Conservation (phyloP, 2,797 vertebrate genomes). For the Poecilia velifera region DNA sequence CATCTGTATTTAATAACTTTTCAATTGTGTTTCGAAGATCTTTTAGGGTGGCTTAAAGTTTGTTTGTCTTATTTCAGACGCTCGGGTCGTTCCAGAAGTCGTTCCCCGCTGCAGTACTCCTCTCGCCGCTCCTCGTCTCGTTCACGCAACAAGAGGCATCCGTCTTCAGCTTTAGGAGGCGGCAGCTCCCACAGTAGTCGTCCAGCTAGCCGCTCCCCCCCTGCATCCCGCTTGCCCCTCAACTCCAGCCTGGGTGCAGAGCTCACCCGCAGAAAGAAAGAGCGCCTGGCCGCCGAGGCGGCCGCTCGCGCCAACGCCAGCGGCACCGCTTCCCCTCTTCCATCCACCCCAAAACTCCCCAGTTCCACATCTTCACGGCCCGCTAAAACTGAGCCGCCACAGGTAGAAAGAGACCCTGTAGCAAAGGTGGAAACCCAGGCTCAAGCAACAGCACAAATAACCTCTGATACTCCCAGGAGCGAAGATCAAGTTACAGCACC, state of each 20-base stretch:
- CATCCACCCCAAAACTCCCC: conserved; percentile 59
- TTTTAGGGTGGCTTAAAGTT: neutral
- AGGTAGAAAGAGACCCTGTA: conserved; percentile 55
- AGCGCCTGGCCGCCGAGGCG: conserved; percentile 89
- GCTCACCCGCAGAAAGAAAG: conserved; percentile 94
- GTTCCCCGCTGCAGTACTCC: conserved; percentile 88
- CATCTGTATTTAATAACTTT: neutral
- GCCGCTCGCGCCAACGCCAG: conserved; percentile 81
- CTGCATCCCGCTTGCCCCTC: conserved; percentile 88
- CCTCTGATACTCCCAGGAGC: conserved; percentile 48
- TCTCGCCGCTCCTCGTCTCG: conserved; percentile 85
- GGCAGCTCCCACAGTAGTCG: conserved; percentile 85
- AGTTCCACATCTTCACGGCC: conserved; percentile 51
- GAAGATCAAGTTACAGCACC: conserved; percentile 68
- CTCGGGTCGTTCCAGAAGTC: conserved; percentile 91
- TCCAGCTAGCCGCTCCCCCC: conserved; percentile 90
- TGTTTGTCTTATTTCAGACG: conserved; percentile 79
- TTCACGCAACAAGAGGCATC: conserved; percentile 90
- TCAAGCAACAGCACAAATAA: conserved; percentile 69
- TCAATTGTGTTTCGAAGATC: neutral
- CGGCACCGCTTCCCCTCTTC: conserved; percentile 66
- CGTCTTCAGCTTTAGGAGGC: conserved; percentile 75
- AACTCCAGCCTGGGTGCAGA: conserved; percentile 96
- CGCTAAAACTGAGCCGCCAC: conserved; percentile 65
- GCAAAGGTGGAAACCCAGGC: conserved; percentile 68